Conservation (phyloP, 92 coral and sea anemone genomes). For the Blastomussa wellsi region DNA sequence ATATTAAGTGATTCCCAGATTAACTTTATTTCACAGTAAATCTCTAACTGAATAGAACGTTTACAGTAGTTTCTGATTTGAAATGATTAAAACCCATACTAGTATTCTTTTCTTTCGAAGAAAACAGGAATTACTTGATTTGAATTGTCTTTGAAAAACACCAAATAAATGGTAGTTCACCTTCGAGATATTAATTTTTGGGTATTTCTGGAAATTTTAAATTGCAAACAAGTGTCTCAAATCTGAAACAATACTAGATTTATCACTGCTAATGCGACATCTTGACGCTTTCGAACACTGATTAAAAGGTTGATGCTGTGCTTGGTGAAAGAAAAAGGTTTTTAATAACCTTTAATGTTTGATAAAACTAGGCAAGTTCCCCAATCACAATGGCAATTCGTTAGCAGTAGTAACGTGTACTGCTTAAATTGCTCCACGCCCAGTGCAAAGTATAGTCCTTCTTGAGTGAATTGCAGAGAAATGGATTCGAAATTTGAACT, state of each 20-base stretch:
- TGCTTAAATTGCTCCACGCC: not conserved
- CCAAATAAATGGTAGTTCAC: not conserved
- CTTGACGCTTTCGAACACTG: not conserved
- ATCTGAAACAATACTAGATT: constrained; percentile 12
- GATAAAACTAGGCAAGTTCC: not conserved
- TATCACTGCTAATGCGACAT: constrained; percentile 19
- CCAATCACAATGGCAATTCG: not conserved
- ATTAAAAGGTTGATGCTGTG: not conserved
- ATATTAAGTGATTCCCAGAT: not conserved
- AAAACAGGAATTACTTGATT: not conserved
- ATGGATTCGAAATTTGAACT: not conserved
- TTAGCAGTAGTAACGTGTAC: not conserved
- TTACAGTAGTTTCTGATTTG: not conserved
- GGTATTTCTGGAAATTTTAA: not conserved
- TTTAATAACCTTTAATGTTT: not conserved
- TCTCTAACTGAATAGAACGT: not conserved
- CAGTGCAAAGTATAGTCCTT: not conserved
- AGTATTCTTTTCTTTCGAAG: not conserved
- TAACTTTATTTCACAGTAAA: not conserved
- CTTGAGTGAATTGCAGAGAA: not conserved
- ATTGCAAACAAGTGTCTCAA: constrained; percentile 14
- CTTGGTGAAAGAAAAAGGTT: not conserved
- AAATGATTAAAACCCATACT: not conserved
- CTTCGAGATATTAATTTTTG: not conserved
- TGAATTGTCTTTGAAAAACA: not conserved